A percentile compares a stretch with the other conserved stretches of the same genome.
These are phyloP conservation scores for Pemphredon lugubris DNA, from an alignment of 2,888 invertebrate genomes.

Conservation along the genomic window DNA sequence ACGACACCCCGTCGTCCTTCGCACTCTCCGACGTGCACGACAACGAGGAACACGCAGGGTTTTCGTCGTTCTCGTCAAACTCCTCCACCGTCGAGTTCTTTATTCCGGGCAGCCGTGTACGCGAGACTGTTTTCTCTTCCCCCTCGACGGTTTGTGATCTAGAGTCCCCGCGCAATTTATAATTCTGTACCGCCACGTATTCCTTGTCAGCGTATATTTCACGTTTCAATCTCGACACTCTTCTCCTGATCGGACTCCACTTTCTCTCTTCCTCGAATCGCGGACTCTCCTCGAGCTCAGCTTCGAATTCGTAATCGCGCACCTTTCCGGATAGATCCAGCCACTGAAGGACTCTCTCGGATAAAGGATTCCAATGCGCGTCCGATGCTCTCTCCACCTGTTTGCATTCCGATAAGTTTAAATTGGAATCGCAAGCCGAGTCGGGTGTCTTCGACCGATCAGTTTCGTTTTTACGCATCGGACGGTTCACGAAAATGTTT, in stretches of 20 bases:
- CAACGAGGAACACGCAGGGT: not conserved
- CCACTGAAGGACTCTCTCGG: conserved; percentile 91
- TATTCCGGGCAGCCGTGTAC: conserved; percentile 27
- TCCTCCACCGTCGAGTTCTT: conserved; percentile 15
- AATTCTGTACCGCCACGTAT: conserved; percentile 54
- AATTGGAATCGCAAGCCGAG: not conserved
- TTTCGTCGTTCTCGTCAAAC: not conserved
- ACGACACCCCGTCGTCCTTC: conserved; percentile 10
- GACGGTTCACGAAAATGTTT: not conserved
- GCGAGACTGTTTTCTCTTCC: conserved; percentile 17
- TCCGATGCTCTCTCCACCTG: conserved; percentile 25
- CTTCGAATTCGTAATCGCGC: conserved; percentile 54
- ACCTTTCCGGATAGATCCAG: conserved; percentile 88
- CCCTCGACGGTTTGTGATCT: conserved; percentile 25
- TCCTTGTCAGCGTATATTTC: conserved; percentile 46
- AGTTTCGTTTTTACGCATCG: conserved; percentile 5
- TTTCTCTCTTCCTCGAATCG: conserved; percentile 22
- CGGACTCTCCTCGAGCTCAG: conserved; percentile 13
- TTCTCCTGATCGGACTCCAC: conserved; percentile 36
- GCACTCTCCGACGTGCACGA: conserved; percentile 4
- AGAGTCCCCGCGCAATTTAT: conserved; percentile 58
- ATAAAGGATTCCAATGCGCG: conserved; percentile 80
- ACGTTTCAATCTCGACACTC: conserved; percentile 26
- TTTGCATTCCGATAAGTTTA: conserved; percentile 3
- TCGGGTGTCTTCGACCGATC: not conserved